Base-by-base conservation (phyloP, 2,113 vertebrate genomes). In the Campylomormyrus tamandua region DNA sequence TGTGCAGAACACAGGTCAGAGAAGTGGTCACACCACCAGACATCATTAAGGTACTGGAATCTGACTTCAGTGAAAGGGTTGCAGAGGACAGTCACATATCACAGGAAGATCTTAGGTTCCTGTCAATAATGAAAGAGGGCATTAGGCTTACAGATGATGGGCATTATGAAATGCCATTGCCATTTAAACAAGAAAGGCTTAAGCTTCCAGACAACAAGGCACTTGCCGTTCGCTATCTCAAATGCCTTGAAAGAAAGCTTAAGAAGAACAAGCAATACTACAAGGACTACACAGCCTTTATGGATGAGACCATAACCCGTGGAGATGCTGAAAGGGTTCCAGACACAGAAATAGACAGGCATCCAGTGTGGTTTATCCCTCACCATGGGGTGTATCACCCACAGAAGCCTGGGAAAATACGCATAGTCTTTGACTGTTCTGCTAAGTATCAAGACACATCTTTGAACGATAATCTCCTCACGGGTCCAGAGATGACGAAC, bases 321-420 rank as follows among this genome's bases (percentile, higher is more conserved):
- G 27, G 49, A 62, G 91, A 92, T 90, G 90, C 89, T 42, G 87
- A 89, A 39, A 92, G 66, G 83, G 88, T 90, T 3, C 66, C 88
- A 35, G 53, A 15, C 2, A 13, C 50, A 39, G 87, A 92, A 27
- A 11, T 50, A 1, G 13, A 84, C 50, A 87, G 50, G 2, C 7
- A n/a, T 19, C 39, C 45, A 13, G 39, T 45, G 6, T 91, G 90
- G 88, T 91, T 87, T 21, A 91, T 92, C 11, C 90, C 46, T 6
- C 90, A 90, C 39, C 88, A 89, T 17, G 83, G 89, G 50, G 85
- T 89, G 9, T 77, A 91, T 27, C 87, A 89, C 39, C 77, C 85
- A 19, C 66, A 88, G 24, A 91, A 89, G 19, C 89, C 90, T 42
- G 89, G 87, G 1, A 91, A 91, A 49, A 92, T 92, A 13, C 21